These are phyloP conservation scores for Sarotherodon lohbergeri DNA, from an alignment of 2,113 vertebrate species.

Conservation along the genomic window DNA sequence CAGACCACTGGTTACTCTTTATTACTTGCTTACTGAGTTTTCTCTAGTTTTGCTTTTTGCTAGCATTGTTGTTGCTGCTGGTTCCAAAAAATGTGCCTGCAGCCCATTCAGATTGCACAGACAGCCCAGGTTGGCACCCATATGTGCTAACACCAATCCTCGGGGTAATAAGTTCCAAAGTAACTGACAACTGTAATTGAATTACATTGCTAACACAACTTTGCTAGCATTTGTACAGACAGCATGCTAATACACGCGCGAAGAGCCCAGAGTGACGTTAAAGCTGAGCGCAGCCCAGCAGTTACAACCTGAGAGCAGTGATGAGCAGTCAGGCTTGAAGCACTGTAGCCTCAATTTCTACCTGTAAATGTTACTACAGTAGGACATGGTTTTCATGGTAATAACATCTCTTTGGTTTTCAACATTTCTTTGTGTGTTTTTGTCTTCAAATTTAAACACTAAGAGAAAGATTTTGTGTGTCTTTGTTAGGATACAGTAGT, in stretches of 20 bases:
- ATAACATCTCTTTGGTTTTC: too few species aligned
- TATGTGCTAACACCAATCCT: neutral
- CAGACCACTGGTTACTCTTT: neutral
- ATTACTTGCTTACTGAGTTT: neutral
- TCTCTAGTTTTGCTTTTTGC: neutral
- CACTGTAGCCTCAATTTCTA: neutral
- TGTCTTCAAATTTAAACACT: neutral
- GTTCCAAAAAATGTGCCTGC: neutral
- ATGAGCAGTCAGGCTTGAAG: neutral
- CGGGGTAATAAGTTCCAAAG: neutral
- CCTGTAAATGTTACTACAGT: neutral
- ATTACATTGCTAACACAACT: neutral
- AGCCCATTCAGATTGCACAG: neutral
- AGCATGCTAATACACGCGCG: neutral
- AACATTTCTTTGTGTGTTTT: neutral
- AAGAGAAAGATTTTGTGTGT: neutral
- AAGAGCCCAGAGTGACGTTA: neutral
- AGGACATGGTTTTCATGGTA: neutral
- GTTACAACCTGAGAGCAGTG: neutral
- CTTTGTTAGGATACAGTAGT: neutral
- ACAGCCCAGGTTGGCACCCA: neutral
- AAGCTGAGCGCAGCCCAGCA: neutral
- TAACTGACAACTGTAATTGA: neutral
- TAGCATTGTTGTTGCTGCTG: neutral
- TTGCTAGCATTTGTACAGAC: neutral